Percentiles rank a stretch among this genome's conserved stretches.
These are phyloP conservation scores for Euwallacea similis DNA, from an alignment of 1,140 invertebrate species.

Conservation along the genomic window DNA sequence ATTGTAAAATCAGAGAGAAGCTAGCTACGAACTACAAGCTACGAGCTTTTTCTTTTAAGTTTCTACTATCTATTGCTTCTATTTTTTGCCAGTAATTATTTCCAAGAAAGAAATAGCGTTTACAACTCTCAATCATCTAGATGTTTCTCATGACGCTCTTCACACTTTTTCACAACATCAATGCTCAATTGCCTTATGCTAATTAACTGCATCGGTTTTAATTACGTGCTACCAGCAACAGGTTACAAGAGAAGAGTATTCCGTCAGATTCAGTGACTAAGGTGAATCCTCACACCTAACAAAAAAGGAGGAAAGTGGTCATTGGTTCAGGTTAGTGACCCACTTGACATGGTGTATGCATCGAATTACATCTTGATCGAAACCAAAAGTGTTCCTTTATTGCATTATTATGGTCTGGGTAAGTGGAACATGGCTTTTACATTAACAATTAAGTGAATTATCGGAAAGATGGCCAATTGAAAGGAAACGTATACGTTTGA, in stretches of 20 bases:
- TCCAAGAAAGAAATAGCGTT: conserved; percentile 27
- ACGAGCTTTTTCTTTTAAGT: conserved; percentile 25
- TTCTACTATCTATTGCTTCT: background rate
- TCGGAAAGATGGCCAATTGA: conserved; percentile 9
- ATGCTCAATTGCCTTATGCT: conserved; percentile 15
- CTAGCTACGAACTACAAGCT: no score
- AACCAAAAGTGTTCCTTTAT: conserved; percentile 24
- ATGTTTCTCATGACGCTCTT: conserved; percentile 19
- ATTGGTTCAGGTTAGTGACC: conserved; percentile 17
- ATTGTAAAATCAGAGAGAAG: background rate
- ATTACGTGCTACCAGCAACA: background rate
- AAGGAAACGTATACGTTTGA: conserved; percentile 14
- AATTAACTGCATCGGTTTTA: conserved; percentile 2
- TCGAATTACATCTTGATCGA: conserved; percentile 3
- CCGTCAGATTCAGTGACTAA: background rate
- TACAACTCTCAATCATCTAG: background rate
- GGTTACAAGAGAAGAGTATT: background rate
- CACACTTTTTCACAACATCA: conserved; percentile 8
- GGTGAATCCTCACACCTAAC: background rate
- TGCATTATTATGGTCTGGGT: conserved; percentile 11
- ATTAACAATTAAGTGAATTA: conserved; percentile 29
- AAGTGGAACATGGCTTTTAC: conserved; percentile 29
- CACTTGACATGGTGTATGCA: conserved; percentile 12
- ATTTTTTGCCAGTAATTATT: conserved; percentile 24
- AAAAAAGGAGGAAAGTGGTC: conserved; percentile 10